phyloP scores from a whole-genome alignment of 2,113 vertebrate genomes.

The Poeciliopsis retropinna region DNA sequence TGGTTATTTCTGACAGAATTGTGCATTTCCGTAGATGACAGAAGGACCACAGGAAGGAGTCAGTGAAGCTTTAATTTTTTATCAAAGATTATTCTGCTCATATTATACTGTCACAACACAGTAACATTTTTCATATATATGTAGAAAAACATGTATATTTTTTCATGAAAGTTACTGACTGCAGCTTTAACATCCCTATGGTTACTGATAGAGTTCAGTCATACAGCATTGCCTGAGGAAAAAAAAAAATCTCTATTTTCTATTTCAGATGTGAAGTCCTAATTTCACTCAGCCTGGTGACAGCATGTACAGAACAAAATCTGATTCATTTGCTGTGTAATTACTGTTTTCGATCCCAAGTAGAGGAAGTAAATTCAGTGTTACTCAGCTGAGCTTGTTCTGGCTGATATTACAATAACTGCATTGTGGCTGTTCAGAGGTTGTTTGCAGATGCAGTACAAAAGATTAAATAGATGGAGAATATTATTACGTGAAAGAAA shows the following conservation, averaged over 20 bases:
- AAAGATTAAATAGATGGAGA: constrained; percentile 34
- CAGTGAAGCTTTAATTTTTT: no score
- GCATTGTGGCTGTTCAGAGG: constrained; percentile 27
- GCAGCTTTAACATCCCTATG: constrained; percentile 29
- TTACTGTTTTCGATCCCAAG: constrained; percentile 56
- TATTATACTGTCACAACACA: no score
- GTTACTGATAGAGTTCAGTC: constrained; percentile 35
- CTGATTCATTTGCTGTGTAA: constrained; percentile 35
- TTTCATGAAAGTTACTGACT: no score
- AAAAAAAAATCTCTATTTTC: constrained; percentile 11
- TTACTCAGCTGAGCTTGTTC: constrained; percentile 41
- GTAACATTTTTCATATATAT: no score
- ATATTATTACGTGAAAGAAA: constrained; percentile 12
- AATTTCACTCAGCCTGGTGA: constrained; percentile 19
- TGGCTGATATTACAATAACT: constrained; percentile 36
- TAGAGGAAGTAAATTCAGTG: constrained; percentile 29
- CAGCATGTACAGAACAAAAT: constrained; percentile 15
- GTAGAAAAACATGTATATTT: no score
- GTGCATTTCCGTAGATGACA: no score
- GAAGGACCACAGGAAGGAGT: no score
- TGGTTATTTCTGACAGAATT: no score
- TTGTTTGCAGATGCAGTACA: constrained; percentile 32
- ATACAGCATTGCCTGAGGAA: constrained; percentile 10
- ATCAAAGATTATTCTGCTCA: no score
- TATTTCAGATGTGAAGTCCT: constrained; percentile 18